phyloP scores from a whole-genome alignment of 2,888 invertebrate species.

The Drosophila yooni region DNA sequence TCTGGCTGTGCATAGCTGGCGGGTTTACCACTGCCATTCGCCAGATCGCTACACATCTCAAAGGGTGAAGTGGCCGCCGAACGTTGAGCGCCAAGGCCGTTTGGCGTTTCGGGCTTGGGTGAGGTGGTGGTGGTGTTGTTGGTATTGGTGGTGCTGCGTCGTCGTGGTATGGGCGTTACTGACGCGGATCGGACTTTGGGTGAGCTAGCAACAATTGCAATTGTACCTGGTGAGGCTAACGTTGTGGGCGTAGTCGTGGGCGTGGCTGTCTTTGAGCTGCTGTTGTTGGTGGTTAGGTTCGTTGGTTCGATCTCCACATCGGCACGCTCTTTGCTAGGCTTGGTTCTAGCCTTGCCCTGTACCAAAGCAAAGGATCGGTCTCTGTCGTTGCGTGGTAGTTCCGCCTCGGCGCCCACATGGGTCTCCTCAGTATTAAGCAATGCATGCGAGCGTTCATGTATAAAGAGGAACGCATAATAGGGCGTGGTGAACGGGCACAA shows the following conservation, averaged over 20 bases:
- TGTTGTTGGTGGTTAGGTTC: slow-evolving; percentile 85
- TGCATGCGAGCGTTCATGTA: slow-evolving; percentile 94
- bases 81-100: slow-evolving; percentile 62
- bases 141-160: slow-evolving; percentile 32
- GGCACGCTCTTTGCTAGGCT: slow-evolving; percentile 35
- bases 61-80: slow-evolving; percentile 73
- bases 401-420: slow-evolving; percentile 41
- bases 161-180: slow-evolving; percentile 31
- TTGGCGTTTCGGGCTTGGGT: slow-evolving; percentile 63
- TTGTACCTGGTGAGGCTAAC: slow-evolving; percentile 35
- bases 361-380: slow-evolving; percentile 24
- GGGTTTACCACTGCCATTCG: slow-evolving; percentile 85
- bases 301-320: slow-evolving; percentile 66
- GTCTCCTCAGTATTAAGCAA: slow-evolving; percentile 73
- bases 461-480: slow-evolving; percentile 94
- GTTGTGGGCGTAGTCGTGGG: slow-evolving; percentile 36
- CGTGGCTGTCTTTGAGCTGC: slow-evolving; percentile 36
- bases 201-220: slow-evolving; percentile 23
- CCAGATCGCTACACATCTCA: slow-evolving; percentile 78
- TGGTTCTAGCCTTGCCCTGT: slow-evolving; percentile 47
- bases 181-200: slow-evolving; percentile 47
- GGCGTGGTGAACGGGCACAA: slow-evolving; percentile 95
- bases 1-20: slow-evolving; percentile 89
- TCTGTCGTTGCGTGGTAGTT: slow-evolving; percentile 42
- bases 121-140: slow-evolving; percentile 21